Evolutionary conservation across 2,113 vertebrate genomes (phyloP).

Genomic region (Centropus bengalensis): DNA sequence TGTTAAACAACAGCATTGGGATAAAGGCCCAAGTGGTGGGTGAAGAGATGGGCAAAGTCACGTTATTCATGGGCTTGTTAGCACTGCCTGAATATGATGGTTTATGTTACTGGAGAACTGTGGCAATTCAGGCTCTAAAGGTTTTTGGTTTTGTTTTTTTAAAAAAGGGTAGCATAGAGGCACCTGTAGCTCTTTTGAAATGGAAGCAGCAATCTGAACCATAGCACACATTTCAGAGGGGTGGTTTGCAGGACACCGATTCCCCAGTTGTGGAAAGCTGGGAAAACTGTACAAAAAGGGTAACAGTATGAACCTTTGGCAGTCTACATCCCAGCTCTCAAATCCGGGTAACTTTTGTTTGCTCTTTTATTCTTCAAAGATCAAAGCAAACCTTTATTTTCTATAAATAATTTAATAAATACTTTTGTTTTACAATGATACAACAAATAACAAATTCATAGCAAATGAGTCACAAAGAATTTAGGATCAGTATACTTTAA

Average conservation of each 20-base stretch:
- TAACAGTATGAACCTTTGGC: neutral
- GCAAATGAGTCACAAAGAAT: conserved; percentile 71
- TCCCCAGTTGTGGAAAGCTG: neutral
- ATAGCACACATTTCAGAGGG: neutral
- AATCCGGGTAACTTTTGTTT: neutral
- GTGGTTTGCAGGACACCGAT: neutral
- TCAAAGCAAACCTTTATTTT: conserved; percentile 63
- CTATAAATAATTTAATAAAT: conserved; percentile 72
- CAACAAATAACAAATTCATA: conserved; percentile 57
- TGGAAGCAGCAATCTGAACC: neutral
- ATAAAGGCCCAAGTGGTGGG: neutral
- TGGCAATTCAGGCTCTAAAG: neutral
- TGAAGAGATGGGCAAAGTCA: neutral
- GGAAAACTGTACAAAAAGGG: neutral
- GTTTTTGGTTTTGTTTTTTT: neutral
- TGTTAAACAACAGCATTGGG: neutral
- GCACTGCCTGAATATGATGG: neutral
- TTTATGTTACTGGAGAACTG: neutral
- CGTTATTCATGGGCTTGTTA: neutral
- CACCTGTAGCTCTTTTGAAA: neutral
- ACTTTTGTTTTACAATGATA: conserved; percentile 59
- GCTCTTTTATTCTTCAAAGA: conserved; percentile 48
- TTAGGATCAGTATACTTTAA: conserved; percentile 96
- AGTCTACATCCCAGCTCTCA: neutral
- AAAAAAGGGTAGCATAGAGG: neutral